Evolutionary conservation across 2,888 invertebrate species (phyloP).

Genomic region (Tillus elongatus): DNA sequence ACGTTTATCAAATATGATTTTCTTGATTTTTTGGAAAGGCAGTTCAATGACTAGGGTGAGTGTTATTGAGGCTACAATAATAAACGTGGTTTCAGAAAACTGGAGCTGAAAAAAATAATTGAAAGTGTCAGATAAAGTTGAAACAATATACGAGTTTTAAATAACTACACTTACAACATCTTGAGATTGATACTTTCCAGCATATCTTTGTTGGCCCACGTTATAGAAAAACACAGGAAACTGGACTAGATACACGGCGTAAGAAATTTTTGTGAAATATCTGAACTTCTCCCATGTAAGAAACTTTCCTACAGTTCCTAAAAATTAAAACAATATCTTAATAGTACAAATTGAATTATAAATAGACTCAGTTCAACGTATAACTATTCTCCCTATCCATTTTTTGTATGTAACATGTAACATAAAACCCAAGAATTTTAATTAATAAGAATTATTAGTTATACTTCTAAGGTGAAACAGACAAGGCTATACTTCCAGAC

Average conservation of each 20-base stretch:
- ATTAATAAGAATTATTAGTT: no score
- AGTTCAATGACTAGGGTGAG: slow-evolving; percentile 50
- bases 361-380: no score
- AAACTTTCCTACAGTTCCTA: slow-evolving; percentile 44
- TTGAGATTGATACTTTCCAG: slow-evolving; percentile 44
- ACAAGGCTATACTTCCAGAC: no score
- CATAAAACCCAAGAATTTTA: no score
- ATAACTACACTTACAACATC: slow-evolving; percentile 49
- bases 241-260: slow-evolving; percentile 53
- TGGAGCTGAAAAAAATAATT: slow-evolving; percentile 43
- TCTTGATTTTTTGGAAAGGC: slow-evolving; percentile 51
- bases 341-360: no score
- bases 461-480: no score
- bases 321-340: slow-evolving; percentile 18
- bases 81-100: slow-evolving; percentile 42
- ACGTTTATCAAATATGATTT: slow-evolving; percentile 39
- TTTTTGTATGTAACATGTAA: no score
- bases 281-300: slow-evolving; percentile 48
- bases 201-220: slow-evolving; percentile 48
- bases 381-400: no score
- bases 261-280: slow-evolving; percentile 52
- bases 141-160: no score
- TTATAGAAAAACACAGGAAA: slow-evolving; percentile 58
- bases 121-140: no score
- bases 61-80: slow-evolving; percentile 43